A percentile compares a stretch with the other conserved stretches of the same genome.
Conservation (phyloP, 2,113 vertebrate species). For the Lepus europaeus region DNA sequence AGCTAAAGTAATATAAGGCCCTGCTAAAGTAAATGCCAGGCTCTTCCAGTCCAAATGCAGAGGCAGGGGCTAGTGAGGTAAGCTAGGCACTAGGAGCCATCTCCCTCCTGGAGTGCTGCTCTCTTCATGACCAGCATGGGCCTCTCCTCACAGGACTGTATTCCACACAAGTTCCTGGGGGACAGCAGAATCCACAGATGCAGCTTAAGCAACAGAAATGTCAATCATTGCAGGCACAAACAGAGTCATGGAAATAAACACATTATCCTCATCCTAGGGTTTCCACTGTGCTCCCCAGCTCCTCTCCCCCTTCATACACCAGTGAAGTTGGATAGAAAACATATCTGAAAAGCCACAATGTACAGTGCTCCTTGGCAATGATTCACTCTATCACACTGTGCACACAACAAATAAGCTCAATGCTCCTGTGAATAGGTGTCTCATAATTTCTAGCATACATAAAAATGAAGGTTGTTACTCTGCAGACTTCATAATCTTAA, state of each 20-base stretch:
- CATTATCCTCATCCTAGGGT: constrained; percentile 63
- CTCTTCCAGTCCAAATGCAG: constrained; percentile 75
- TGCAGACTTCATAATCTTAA: neutral
- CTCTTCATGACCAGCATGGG: constrained; percentile 72
- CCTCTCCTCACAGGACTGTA: constrained; percentile 74
- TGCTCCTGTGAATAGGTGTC: neutral
- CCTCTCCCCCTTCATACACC: constrained; percentile 29
- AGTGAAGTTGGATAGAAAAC: neutral
- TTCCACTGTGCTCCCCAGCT: constrained; percentile 51
- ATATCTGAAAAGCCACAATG: constrained; percentile 35
- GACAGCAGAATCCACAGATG: constrained; percentile 72
- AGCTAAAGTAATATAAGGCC: constrained; percentile 67
- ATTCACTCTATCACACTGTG: neutral
- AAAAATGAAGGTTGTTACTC: constrained; percentile 31
- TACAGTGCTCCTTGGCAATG: neutral
- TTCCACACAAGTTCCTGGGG: constrained; percentile 71
- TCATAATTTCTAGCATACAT: neutral
- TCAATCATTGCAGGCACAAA: constrained; percentile 68
- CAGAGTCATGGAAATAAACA: constrained; percentile 65
- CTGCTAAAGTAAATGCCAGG: constrained; percentile 74
- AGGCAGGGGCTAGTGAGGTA: constrained; percentile 77
- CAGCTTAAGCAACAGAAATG: constrained; percentile 69
- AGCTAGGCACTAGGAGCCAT: constrained; percentile 71
- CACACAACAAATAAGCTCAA: neutral
- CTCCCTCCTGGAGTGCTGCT: constrained; percentile 61